phyloP scores from a whole-genome alignment of 1,140 invertebrate genomes.

The Drosophila nasuta region DNA sequence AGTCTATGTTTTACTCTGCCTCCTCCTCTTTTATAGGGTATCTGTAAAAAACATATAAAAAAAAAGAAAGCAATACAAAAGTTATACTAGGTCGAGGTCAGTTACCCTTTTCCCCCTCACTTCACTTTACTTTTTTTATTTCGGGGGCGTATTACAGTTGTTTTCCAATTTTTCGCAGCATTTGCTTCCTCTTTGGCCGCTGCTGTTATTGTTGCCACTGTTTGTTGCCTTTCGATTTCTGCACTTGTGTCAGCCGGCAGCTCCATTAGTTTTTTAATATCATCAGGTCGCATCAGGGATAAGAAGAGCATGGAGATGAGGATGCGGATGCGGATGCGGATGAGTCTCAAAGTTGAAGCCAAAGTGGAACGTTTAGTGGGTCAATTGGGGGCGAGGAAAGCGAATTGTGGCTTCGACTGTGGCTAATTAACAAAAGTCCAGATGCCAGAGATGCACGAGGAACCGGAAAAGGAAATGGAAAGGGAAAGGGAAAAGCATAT shows the following conservation, averaged over 20 bases:
- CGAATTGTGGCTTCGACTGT: slow-evolving; percentile 20
- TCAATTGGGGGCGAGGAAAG: slow-evolving; percentile 19
- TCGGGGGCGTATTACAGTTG: slow-evolving; percentile 21
- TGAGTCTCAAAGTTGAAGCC: slow-evolving; percentile 16
- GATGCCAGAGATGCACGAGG: slow-evolving; percentile 14
- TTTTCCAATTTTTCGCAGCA: slow-evolving; percentile 4
- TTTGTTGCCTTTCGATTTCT: slow-evolving; percentile 67
- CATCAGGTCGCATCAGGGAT: slow-evolving; percentile 8
- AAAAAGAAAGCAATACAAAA: slow-evolving; percentile 26
- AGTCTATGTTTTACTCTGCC: not conserved
- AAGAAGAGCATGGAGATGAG: not conserved
- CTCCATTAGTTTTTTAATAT: slow-evolving; percentile 54
- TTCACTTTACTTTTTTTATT: not conserved
- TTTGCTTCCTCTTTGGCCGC: not conserved
- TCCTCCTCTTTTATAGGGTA: not conserved
- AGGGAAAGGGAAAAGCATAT: not conserved
- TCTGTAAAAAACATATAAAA: not conserved
- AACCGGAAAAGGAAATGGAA: not conserved
- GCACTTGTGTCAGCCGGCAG: slow-evolving; percentile 26
- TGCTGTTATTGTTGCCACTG: not conserved
- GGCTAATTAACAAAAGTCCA: slow-evolving; percentile 77
- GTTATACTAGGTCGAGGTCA: slow-evolving; percentile 69
- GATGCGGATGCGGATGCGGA: not conserved
- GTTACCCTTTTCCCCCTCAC: not conserved
- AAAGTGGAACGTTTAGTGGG: slow-evolving; percentile 33